These are phyloP conservation scores for Megalops cyprinoides DNA, from an alignment of 2,797 vertebrate species.

Conservation along the genomic window DNA sequence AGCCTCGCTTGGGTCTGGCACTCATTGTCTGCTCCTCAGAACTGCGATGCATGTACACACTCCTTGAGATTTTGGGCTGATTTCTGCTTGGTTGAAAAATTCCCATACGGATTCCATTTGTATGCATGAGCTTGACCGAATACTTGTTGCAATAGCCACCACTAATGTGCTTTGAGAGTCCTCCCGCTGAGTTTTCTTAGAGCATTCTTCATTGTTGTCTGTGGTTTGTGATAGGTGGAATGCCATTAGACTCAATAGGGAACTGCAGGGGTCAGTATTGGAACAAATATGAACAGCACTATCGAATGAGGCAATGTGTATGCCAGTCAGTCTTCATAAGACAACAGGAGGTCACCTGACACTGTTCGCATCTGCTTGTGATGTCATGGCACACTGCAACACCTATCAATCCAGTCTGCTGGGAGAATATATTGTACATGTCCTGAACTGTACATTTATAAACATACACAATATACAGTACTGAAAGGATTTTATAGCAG, in stretches of 20 bases:
- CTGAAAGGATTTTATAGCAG: too few relatives aligned
- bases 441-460: too few relatives aligned
- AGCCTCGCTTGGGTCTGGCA: constrained; percentile 20
- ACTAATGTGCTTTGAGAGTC: neutral
- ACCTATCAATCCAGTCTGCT: neutral
- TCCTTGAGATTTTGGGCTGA: neutral
- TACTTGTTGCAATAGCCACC: neutral
- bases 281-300: constrained; percentile 20
- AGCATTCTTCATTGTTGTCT: neutral
- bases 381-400: neutral
- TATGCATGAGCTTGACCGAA: neutral
- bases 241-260: neutral
- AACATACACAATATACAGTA: too few relatives aligned
- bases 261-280: constrained; percentile 39
- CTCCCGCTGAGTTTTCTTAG: neutral
- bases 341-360: constrained; percentile 4
- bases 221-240: neutral
- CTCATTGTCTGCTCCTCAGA: neutral
- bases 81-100: neutral
- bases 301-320: neutral
- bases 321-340: neutral
- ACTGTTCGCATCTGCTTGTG: constrained; percentile 6
- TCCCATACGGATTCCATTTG: constrained; percentile 5
- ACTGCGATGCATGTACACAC: neutral
- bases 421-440: neutral